phyloP scores from a whole-genome alignment of 2,888 invertebrate genomes.

The Epinotia brunnichana region DNA sequence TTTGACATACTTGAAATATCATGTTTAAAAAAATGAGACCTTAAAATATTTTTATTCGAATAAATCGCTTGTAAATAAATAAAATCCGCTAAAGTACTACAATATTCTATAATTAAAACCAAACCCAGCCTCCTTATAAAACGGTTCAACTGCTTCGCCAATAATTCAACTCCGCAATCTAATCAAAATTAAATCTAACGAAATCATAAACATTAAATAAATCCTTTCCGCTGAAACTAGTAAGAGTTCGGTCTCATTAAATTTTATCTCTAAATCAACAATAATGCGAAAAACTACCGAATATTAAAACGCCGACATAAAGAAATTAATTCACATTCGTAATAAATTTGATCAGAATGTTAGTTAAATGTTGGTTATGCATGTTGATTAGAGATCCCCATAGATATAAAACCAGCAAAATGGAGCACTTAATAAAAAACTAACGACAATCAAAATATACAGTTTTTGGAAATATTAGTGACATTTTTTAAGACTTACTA shows the following conservation, averaged over 20 bases:
- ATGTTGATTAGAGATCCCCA: constrained; percentile 15
- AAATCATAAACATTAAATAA: constrained; percentile 28
- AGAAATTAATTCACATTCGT: constrained; percentile 36
- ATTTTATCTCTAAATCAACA: constrained; percentile 38
- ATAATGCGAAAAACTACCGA: constrained; percentile 42
- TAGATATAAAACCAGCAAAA: neutral
- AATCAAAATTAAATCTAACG: constrained; percentile 28
- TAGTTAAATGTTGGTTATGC: constrained; percentile 26
- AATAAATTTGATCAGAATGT: constrained; percentile 29
- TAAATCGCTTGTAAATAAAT: too few species aligned
- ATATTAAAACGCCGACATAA: constrained; percentile 41
- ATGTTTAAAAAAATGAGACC: too few species aligned
- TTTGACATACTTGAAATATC: neutral
- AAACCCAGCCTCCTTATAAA: neutral
- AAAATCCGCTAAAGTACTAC: too few species aligned
- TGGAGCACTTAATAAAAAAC: too few species aligned
- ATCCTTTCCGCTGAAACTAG: constrained; percentile 29
- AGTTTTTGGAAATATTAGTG: too few species aligned
- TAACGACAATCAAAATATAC: too few species aligned
- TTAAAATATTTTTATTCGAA: too few species aligned
- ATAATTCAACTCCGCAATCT: constrained; percentile 36
- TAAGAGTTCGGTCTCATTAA: constrained; percentile 31
- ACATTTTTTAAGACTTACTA: too few species aligned
- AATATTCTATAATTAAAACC: neutral
- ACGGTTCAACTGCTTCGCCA: neutral